Evolutionary conservation across 2,888 invertebrate genomes (phyloP).

Genomic region (Machimus rusticus): DNA sequence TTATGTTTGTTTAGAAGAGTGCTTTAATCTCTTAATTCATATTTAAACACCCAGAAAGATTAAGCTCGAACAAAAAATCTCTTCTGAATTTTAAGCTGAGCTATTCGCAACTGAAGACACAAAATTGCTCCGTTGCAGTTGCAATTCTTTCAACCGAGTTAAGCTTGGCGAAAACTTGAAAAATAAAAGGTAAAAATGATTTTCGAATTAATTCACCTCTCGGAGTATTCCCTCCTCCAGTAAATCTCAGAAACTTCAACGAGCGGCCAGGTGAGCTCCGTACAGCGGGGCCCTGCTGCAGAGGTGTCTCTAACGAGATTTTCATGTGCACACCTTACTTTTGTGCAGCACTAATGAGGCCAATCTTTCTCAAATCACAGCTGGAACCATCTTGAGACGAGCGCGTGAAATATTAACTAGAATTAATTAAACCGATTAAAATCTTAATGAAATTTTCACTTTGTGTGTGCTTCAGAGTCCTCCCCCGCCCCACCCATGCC

Average conservation of each 20-base stretch:
- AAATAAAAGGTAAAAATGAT: neutral
- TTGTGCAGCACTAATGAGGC: neutral
- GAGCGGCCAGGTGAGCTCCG: neutral
- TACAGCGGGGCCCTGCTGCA: neutral
- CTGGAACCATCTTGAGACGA: neutral
- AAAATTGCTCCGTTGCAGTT: neutral
- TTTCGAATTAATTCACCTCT: neutral
- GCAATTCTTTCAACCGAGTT: neutral
- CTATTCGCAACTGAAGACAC: neutral
- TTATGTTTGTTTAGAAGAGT: neutral
- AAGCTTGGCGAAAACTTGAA: neutral
- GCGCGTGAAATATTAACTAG: neutral
- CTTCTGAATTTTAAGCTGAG: neutral
- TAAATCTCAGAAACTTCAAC: neutral
- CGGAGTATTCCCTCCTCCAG: neutral
- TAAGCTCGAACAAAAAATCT: neutral
- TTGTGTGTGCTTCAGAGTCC: neutral
- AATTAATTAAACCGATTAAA: neutral
- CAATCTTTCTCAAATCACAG: neutral
- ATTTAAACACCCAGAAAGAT: neutral
- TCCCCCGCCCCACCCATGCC: neutral
- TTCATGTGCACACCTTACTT: neutral
- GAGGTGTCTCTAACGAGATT: neutral
- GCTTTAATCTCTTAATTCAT: neutral
- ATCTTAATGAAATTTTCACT: neutral